These are phyloP conservation scores for Sclerodermus sp. DNA, from an alignment of 2,888 invertebrate species.

Conservation along the genomic window DNA sequence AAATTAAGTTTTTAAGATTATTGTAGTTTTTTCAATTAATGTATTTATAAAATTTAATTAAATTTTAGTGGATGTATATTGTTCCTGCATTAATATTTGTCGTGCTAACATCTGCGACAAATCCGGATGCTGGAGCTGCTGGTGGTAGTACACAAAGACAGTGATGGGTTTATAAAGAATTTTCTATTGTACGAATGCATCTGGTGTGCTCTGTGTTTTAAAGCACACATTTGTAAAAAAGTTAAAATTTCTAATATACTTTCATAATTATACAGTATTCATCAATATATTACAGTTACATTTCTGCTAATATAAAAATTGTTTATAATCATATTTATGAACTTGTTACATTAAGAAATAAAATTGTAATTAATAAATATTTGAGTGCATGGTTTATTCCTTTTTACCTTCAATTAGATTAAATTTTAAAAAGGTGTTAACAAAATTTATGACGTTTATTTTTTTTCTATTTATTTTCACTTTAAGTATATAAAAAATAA, in stretches of 20 bases:
- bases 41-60: conserved; percentile 29
- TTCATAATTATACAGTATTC: conserved; percentile 9
- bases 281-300: conserved; percentile 11
- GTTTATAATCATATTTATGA: conserved; percentile 11
- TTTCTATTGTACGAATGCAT: conserved; percentile 11
- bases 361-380: not conserved
- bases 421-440: too few species aligned
- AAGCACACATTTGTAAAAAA: conserved; percentile 12
- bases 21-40: conserved; percentile 5
- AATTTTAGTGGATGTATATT: conserved; percentile 97
- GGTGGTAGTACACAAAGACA: conserved; percentile 47
- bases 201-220: conserved; percentile 10
- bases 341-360: not conserved
- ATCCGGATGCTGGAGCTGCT: conserved; percentile 67
- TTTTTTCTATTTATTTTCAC: too few species aligned
- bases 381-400: too few species aligned
- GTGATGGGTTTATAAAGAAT: conserved; percentile 24
- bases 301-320: conserved; percentile 14
- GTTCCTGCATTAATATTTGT: conserved; percentile 90
- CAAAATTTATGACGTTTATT: too few species aligned
- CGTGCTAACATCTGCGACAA: conserved; percentile 83
- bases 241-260: conserved; percentile 18
- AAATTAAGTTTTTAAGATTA: conserved; percentile 1
- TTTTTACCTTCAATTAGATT: too few species aligned
- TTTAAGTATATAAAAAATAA: too few species aligned